Percentiles rank a stretch among this genome's conserved stretches.
Conservation (phyloP, 2,797 vertebrate species). For the Amazona ochrocephala region DNA sequence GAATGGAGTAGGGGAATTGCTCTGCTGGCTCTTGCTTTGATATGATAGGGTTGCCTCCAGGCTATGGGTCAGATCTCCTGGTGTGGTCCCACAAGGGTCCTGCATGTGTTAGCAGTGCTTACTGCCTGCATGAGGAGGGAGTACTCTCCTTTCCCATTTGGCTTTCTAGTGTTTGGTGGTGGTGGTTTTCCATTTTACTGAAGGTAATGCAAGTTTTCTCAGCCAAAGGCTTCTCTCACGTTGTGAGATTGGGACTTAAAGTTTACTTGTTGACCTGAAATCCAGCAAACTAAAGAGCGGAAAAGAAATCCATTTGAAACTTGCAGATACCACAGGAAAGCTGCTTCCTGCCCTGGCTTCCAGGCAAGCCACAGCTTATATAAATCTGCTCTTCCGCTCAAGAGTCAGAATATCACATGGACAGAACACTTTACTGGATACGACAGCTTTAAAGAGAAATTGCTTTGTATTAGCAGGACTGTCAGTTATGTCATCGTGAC, state of each 20-base stretch:
- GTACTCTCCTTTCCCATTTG: neutral
- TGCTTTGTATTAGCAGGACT: slow-evolving; percentile 62
- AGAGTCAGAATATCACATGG: slow-evolving; percentile 38
- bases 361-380: slow-evolving; percentile 50
- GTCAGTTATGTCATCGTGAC: slow-evolving; percentile 66
- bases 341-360: slow-evolving; percentile 41
- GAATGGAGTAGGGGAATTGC: neutral
- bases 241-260: neutral
- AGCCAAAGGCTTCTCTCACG: neutral
- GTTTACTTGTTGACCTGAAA: slow-evolving; percentile 42
- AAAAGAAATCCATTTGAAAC: slow-evolving; percentile 28
- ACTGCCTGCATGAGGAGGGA: fast-evolving
- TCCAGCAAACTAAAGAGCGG: slow-evolving; percentile 1
- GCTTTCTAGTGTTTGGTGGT: neutral
- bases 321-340: slow-evolving; percentile 19
- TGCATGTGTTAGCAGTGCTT: neutral
- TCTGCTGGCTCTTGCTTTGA: neutral
- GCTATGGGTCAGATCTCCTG: neutral
- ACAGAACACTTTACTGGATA: slow-evolving; percentile 54
- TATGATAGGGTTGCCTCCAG: neutral
- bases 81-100: fast-evolving
- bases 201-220: neutral
- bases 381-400: slow-evolving; percentile 55
- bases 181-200: neutral
- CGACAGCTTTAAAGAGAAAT: slow-evolving; percentile 68